Evolutionary conservation across 2,113 vertebrate species (phyloP), one percentile per base, ranked within the genome.

Genomic region (Muscicapa adusta): DNA sequence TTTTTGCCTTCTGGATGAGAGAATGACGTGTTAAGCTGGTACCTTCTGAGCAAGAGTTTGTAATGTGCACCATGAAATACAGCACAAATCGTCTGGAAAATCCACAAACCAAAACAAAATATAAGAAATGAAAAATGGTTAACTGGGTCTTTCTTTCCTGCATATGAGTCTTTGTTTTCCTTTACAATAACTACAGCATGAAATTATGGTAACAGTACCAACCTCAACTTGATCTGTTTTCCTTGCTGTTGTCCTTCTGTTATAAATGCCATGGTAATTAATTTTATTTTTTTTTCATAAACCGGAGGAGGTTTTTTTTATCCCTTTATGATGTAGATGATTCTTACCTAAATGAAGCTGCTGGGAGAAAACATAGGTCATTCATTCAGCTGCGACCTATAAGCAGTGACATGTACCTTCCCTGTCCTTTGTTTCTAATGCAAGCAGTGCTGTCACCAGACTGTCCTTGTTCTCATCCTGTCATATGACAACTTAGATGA

Each of bases 401-500:
- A 42, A 20, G 79, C 75, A 76, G 76, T 86, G 96, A 86, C 92
- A 80, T 43, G 67, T 31, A 43, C 79, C 63, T 80, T 63, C 60
- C 53, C 83, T 88, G 79, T 94, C 92, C 91, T 96, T 93, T 92
- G 36, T 63, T 74, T 84, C 88, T 71, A 71, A 56, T 63, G 85
- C 40, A 80, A 74, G 91, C 68, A 58, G 47, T 54, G 85, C 79
- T 95, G 88, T 93, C 83, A 67, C 82, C 91, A 91, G 72, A 5
- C 88, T 56, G 94, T 81, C 91, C 92, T 93, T 85, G 88, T 79
- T 85, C 85, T 88, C 81, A 17, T 87, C 62, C 85, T 77, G 92
- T 92, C 92, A 63, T 71, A 48, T 68, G 93, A 91, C 94, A 95
- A n/a, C 70, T 72, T 78, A 36, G 66, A 88, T 96, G 91, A 86